These are phyloP conservation scores for Acanthurus lineatus DNA, from an alignment of 2,797 vertebrate species.

Conservation along the genomic window DNA sequence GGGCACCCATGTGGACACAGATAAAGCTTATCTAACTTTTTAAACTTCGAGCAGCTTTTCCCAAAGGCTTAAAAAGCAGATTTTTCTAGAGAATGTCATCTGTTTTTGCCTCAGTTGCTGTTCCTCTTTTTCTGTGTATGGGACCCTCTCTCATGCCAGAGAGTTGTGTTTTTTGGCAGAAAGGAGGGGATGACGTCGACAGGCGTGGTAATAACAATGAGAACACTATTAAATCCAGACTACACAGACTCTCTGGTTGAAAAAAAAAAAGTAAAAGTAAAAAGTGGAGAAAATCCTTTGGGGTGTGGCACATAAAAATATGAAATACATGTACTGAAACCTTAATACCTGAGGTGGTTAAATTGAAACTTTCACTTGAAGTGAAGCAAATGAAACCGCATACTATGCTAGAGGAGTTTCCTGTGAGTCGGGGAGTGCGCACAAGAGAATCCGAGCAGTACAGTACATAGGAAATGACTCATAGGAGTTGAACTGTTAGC, in stretches of 20 bases:
- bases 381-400: conserved; percentile 39
- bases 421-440: conserved; percentile 70
- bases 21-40: conserved; percentile 23
- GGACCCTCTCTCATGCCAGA: conserved; percentile 71
- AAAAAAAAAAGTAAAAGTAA: neutral
- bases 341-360: conserved; percentile 28
- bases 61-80: conserved; percentile 20
- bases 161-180: conserved; percentile 81
- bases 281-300: neutral
- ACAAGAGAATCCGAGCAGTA: conserved; percentile 73
- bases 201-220: conserved; percentile 87
- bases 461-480: conserved; percentile 89
- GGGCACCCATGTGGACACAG: neutral
- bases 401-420: conserved; percentile 69
- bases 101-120: conserved; percentile 66
- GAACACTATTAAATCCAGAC: conserved; percentile 80
- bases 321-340: conserved; percentile 30
- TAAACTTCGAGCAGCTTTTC: conserved; percentile 16
- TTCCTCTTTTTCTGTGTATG: conserved; percentile 56
- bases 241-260: conserved; percentile 32
- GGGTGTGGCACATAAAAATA: conserved; percentile 55
- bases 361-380: conserved; percentile 45
- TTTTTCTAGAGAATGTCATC: conserved; percentile 61
- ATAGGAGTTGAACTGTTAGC: conserved; percentile 81
- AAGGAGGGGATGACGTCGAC: conserved; percentile 76